Evolutionary conservation across 2,888 invertebrate genomes (phyloP), one percentile per base, ranked within the genome.

Genomic region (Callosobruchus maculatus): DNA sequence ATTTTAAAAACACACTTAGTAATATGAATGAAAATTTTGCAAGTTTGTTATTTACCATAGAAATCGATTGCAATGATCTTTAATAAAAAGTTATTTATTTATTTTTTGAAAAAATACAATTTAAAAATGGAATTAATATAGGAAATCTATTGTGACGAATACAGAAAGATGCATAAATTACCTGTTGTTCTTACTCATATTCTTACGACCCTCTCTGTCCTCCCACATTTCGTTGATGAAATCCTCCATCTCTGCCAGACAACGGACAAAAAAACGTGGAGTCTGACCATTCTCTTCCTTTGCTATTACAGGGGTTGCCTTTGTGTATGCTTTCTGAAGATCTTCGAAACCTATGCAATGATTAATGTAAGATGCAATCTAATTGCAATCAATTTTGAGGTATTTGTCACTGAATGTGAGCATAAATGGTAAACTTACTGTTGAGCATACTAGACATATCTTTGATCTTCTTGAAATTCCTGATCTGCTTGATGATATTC

Each of bases 401-500:
- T n/a, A n/a, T n/a, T n/a, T n/a, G n/a, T n/a, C n/a, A n/a, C n/a
- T n/a, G n/a, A n/a, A n/a, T n/a, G n/a, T n/a, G n/a, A n/a, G n/a
- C n/a, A n/a, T n/a, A n/a, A n/a, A n/a, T n/a, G n/a, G 7, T 7
- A 26, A 71, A 88, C 90, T 86, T 87, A 92, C 97, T 95, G 71
- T 94, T 93, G 31, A 98, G 88, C 85, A 99, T 94, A 82, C 97
- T 98, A 72, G 97, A 94, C 92, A 99, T 97, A 85, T 99, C 99
- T 87, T 98, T 98, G 83, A 98, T 99, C 87, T 99, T 99, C 86
- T 96, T 96, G 84, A 95, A 96, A 86, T 99, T 99, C 74, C 95
- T 92, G 76, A 98, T 92, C 78, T 94, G 94, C 85, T 97, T 97
- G 77, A 99, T 98, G 73, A 96, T 92, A 81, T 94, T 95, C 73